Evolutionary conservation across 2,888 invertebrate genomes (phyloP).

Genomic region (Seladonia tumulorum): DNA sequence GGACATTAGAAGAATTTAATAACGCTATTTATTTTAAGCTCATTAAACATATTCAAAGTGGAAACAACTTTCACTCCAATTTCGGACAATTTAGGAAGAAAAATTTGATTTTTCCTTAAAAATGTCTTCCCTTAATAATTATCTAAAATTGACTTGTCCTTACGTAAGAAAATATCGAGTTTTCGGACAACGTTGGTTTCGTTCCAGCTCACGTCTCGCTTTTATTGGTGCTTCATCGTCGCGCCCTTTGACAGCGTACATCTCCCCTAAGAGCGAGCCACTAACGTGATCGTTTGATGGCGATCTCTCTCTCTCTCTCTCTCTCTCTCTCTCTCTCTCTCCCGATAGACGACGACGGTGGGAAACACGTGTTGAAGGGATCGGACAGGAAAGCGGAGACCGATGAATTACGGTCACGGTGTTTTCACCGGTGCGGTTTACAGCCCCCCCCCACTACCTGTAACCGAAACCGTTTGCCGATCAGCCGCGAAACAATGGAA

Average conservation of each 20-base stretch:
- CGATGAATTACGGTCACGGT: slow-evolving; percentile 55
- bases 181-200: neutral
- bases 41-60: too few species aligned
- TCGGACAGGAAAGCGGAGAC: neutral
- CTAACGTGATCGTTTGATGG: neutral
- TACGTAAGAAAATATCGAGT: neutral
- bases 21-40: too few species aligned
- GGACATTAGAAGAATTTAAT: neutral
- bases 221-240: neutral
- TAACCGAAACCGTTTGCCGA: slow-evolving; percentile 43
- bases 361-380: neutral
- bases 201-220: neutral
- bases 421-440: slow-evolving; percentile 51
- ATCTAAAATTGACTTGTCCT: neutral
- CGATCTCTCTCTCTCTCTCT: neutral
- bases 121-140: too few species aligned
- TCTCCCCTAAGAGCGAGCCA: neutral
- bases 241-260: neutral
- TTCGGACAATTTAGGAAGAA: neutral
- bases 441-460: slow-evolving; percentile 26
- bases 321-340: neutral
- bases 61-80: too few species aligned
- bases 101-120: neutral
- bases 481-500: slow-evolving; percentile 61
- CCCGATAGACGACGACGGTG: neutral